phyloP scores from a whole-genome alignment of 1,140 invertebrate genomes.

The Drosophila willistoni region DNA sequence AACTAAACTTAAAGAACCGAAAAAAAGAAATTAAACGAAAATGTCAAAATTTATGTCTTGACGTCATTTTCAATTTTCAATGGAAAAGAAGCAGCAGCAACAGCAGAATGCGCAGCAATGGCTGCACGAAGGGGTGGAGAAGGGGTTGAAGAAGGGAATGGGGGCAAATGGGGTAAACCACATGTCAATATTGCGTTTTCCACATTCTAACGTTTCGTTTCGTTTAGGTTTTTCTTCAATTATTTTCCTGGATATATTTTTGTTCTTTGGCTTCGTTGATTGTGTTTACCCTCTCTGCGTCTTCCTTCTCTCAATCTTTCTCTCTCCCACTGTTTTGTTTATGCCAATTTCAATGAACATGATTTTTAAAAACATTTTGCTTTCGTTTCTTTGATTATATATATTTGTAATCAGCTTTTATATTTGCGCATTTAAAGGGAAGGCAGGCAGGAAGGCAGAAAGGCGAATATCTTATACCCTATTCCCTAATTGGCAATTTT shows the following conservation, averaged over 20 bases:
- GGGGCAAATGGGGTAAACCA: constrained; percentile 40
- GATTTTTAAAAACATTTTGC: constrained; percentile 31
- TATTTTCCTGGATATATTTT: constrained; percentile 41
- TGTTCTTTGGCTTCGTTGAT: neutral
- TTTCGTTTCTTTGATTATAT: constrained; percentile 48
- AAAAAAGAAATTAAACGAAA: constrained; percentile 43
- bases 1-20: neutral
- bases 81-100: neutral
- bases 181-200: constrained; percentile 77
- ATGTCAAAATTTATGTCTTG: constrained; percentile 77
- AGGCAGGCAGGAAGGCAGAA: constrained; percentile 14
- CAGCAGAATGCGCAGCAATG: neutral
- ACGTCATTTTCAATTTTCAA: constrained; percentile 58
- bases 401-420: constrained; percentile 56
- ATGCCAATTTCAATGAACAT: constrained; percentile 64
- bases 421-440: constrained; percentile 11
- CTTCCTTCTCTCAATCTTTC: constrained; percentile 19
- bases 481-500: neutral
- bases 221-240: constrained; percentile 20
- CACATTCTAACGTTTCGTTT: constrained; percentile 40
- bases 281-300: too few species aligned
- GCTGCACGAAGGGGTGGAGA: neutral
- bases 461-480: constrained; percentile 6
- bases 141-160: neutral
- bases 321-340: constrained; percentile 64